Evolutionary conservation across 2,888 invertebrate genomes (phyloP), one percentile per base, ranked within the genome.

Genomic region (Romanomermis culicivorax): DNA sequence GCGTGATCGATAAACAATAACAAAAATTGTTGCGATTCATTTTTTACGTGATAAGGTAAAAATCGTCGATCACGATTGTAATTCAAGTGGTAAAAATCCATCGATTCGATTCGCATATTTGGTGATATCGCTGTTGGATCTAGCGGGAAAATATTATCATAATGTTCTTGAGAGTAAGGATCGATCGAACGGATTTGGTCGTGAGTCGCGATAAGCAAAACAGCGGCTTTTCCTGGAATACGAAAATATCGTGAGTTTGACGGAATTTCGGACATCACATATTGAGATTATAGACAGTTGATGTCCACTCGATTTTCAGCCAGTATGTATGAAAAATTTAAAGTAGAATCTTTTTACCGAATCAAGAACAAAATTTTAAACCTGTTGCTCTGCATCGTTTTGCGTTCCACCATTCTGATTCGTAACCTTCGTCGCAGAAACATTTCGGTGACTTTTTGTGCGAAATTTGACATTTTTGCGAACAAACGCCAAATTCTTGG

Each of bases 401-500:
- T 23, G n/a, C 7, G 23, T 23, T 45, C 47, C 47, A 20, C 23
- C 7, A 23, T 20, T 17, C 47, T 23, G 23, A 7, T 23, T 11
- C 11, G 47, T 45, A 45, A 45, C 23, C 23, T 11, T 20, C 23
- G 47, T 45, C 47, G 47, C 47, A 45, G n/a, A 20, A 51, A 14
- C 51, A 51, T 17, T n/a, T 29, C 14, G 7, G n/a, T n/a, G n/a
- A n/a, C n/a, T n/a, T n/a, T n/a, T n/a, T n/a, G n/a, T n/a, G n/a
- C n/a, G n/a, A n/a, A 14, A 30, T 3, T n/a, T 29, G 20, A 25
- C 51, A 51, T 30, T 51, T 30, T 23, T 51, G 51, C 4, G 51
- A 29, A 51, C 51, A 51, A 29, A 23, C 23, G 7, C 51, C 51
- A 25, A 29, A 51, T 20, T 51, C 17, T 2, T 29, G 23, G 24